A percentile compares a stretch with the other conserved stretches of the same genome.
phyloP scores from a whole-genome alignment of 2,888 invertebrate species.

The Copidosoma aretas region DNA sequence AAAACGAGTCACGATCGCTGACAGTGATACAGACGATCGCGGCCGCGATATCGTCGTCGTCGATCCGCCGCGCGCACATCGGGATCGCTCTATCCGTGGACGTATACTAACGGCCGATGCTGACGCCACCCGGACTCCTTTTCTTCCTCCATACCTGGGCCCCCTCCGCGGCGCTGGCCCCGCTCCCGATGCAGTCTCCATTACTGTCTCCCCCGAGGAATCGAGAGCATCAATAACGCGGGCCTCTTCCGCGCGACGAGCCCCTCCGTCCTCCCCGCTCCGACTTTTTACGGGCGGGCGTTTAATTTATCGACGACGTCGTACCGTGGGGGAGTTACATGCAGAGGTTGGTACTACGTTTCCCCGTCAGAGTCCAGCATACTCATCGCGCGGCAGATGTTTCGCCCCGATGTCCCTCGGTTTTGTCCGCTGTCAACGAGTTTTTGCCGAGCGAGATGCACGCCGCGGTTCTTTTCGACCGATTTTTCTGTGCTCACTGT shows the following conservation, averaged over 20 bases:
- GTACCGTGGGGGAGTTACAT: too few relatives aligned
- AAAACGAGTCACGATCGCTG: slow-evolving; percentile 42
- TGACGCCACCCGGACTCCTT: slow-evolving; percentile 27
- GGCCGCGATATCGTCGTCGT: slow-evolving; percentile 34
- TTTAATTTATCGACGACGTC: too few relatives aligned
- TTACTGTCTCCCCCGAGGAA: slow-evolving; percentile 14
- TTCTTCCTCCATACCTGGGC: neutral
- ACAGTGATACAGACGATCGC: slow-evolving; percentile 43
- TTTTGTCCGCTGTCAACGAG: too few relatives aligned
- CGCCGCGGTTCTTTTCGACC: too few relatives aligned
- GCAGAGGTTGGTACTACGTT: too few relatives aligned
- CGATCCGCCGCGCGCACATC: slow-evolving; percentile 17
- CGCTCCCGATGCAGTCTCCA: neutral
- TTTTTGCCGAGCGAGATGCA: too few relatives aligned
- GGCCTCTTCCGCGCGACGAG: slow-evolving; percentile 27
- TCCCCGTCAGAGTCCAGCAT: too few relatives aligned
- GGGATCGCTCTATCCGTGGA: slow-evolving; percentile 31
- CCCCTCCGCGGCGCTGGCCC: too few relatives aligned
- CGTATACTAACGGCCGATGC: neutral
- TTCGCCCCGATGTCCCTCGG: too few relatives aligned
- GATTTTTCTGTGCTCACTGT: too few relatives aligned
- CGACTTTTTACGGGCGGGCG: too few relatives aligned
- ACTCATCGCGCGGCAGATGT: too few relatives aligned
- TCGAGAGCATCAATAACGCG: slow-evolving; percentile 18
- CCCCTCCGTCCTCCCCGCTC: neutral